Evolutionary conservation across 1,140 invertebrate species (phyloP), one percentile per base, ranked within the genome.

Genomic region (Nebria ingens): DNA sequence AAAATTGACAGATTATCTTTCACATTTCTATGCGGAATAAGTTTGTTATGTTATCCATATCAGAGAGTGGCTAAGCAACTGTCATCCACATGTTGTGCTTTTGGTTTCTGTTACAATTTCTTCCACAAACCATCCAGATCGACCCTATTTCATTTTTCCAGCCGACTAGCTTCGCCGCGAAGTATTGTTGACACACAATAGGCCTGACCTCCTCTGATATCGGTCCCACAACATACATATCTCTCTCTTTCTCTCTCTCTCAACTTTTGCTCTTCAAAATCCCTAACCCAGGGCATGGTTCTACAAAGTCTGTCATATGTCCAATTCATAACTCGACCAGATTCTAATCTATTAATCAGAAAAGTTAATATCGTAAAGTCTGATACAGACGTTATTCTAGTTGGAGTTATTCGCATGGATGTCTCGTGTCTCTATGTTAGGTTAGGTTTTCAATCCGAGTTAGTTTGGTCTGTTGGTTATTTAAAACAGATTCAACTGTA

Each of bases 331-430:
- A 45, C 40, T n/a, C 40, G 40, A 9, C 25, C 25, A 59, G 58
- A 59, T 59, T 59, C 53, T 59, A 59, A 59, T 59, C 58, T 57
- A 59, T 59, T 59, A 59, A 59, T 59, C 58, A 57, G 55, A 54
- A 59, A 57, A 57, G 54, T 56, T 56, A 59, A 59, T 59, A 59
- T 59, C 58, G 51, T 54, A 57, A 45, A 59, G 56, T 52, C 55
- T 54, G 56, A 52, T 38, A 49, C 55, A 51, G 55, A 57, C 58
- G 42, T 40, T n/a, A n/a, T n/a, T 51, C 3, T 51, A 50, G 50
- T 53, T 56, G 56, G 53, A 52, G 45, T 55, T 40, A 53, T 17
- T 50, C n/a, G 9, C 54, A 6, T 6, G 53, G n/a, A n/a, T n/a
- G n/a, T n/a, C n/a, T n/a, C n/a, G n/a, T n/a, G n/a, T n/a, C n/a